phyloP scores from a whole-genome alignment of 1,140 invertebrate species.

The Drosophila aff. region DNA sequence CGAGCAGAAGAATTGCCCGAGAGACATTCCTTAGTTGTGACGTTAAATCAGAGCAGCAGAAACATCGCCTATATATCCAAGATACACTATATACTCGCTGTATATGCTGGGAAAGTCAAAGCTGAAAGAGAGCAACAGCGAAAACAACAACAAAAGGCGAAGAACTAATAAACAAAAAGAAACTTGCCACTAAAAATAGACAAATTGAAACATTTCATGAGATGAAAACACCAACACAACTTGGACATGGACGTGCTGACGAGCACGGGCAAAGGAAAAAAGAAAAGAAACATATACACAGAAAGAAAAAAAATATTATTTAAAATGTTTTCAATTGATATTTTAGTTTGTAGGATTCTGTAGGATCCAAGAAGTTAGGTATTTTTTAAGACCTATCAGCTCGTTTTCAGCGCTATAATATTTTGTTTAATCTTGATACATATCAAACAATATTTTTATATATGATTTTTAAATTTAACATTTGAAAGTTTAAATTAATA shows the following conservation, averaged over 20 bases:
- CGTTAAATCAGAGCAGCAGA: constrained; percentile 73
- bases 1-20: constrained; percentile 36
- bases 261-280: constrained; percentile 47
- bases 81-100: constrained; percentile 32
- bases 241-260: constrained; percentile 67
- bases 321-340: neutral
- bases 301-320: neutral
- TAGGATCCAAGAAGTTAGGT: no score
- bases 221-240: constrained; percentile 76
- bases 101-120: constrained; percentile 43
- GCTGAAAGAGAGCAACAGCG: constrained; percentile 34
- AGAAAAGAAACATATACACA: constrained; percentile 28
- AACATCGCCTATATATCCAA: constrained; percentile 69
- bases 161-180: constrained; percentile 84
- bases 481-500: neutral
- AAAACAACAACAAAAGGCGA: constrained; percentile 41
- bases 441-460: neutral
- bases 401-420: no score
- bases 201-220: constrained; percentile 80
- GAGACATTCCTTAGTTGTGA: constrained; percentile 76
- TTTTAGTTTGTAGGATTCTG: no score
- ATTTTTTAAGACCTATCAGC: no score
- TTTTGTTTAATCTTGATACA: no score
- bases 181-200: constrained; percentile 81
- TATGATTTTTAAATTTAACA: neutral